Conservation (phyloP, 2,797 vertebrate species). For the Paratrypauchen microcephalus region DNA sequence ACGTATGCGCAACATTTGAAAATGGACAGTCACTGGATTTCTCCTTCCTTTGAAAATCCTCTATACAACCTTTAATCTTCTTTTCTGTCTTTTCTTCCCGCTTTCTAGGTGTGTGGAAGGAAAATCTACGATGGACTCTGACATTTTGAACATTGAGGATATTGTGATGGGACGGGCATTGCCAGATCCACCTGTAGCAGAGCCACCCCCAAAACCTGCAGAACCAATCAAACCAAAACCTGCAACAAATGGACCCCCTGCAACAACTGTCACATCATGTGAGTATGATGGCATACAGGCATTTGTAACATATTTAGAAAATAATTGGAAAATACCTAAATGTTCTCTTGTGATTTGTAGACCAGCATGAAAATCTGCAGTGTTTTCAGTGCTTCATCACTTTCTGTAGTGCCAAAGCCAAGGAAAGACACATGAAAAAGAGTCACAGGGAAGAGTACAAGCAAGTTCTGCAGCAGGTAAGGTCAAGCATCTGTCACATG, state of each 20-base stretch:
- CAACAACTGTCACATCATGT: conserved; percentile 73
- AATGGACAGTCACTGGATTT: too few species aligned
- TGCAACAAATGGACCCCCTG: conserved; percentile 59
- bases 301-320: too few species aligned
- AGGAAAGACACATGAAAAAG: conserved; percentile 86
- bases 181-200: conserved; percentile 64
- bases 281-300: conserved; percentile 28
- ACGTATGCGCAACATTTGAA: too few species aligned
- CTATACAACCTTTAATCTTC: too few species aligned
- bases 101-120: neutral
- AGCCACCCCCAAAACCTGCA: conserved; percentile 58
- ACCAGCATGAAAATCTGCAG: conserved; percentile 84
- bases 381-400: conserved; percentile 88
- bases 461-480: conserved; percentile 82
- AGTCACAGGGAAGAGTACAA: conserved; percentile 85
- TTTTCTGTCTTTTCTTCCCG: neutral
- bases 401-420: conserved; percentile 85
- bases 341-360: conserved; percentile 45
- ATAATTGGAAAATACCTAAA: accelerated
- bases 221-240: conserved; percentile 67
- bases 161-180: conserved; percentile 77
- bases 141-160: conserved; percentile 79
- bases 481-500: neutral
- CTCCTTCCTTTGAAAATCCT: too few species aligned
- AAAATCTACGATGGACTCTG: conserved; percentile 74